These are phyloP conservation scores for Morus bassanus DNA, from an alignment of 2,797 vertebrate genomes.

Conservation along the genomic window DNA sequence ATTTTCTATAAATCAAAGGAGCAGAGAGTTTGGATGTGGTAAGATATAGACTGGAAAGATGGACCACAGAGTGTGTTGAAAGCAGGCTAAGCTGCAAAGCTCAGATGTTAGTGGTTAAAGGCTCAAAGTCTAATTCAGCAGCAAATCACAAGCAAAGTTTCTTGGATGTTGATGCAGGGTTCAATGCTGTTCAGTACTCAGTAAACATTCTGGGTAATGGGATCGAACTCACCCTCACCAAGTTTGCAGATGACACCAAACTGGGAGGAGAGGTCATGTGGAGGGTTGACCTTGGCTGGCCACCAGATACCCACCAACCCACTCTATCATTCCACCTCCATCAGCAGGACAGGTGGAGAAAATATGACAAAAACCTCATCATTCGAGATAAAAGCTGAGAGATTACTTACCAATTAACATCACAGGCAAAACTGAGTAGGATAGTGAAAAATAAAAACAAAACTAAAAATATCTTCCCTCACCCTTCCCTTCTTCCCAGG, in stretches of 20 bases:
- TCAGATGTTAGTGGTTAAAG: background rate
- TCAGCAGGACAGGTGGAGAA: background rate
- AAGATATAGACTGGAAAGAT: background rate
- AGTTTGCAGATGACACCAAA: background rate
- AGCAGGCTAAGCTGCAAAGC: background rate
- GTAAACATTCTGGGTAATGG: background rate
- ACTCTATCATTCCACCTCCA: background rate
- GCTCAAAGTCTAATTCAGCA: background rate
- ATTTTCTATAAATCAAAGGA: background rate
- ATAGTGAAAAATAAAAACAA: background rate
- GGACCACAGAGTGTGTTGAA: background rate
- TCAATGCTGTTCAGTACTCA: background rate
- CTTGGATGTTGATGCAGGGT: background rate
- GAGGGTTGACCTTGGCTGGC: background rate
- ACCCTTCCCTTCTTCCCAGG: background rate
- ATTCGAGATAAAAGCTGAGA: background rate
- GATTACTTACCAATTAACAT: background rate
- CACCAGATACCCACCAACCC: background rate
- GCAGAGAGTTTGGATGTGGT: background rate
- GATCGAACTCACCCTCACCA: background rate
- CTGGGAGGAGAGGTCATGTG: background rate
- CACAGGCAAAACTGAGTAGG: background rate
- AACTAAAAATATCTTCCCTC: background rate
- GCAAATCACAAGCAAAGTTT: background rate
- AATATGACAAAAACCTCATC: rapidly evolving